Conservation (phyloP, 2,797 vertebrate species). For the Trachops cirrhosus region DNA sequence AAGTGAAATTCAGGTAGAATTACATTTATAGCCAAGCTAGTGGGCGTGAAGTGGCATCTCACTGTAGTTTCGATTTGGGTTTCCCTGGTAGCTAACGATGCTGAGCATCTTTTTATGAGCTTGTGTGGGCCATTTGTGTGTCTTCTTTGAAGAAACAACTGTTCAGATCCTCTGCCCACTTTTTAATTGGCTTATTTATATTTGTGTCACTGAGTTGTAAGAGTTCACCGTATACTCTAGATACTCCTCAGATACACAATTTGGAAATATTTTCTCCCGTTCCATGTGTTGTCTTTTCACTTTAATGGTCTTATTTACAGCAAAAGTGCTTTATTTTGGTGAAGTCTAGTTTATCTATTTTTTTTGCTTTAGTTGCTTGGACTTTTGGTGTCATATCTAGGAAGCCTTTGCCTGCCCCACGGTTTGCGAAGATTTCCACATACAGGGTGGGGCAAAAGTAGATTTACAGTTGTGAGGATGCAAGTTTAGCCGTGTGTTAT, state of each 20-base stretch:
- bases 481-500: not conserved
- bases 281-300: not conserved
- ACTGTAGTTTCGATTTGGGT: not conserved
- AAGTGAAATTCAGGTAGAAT: not conserved
- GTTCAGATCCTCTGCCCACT: not conserved
- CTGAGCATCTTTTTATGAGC: not conserved
- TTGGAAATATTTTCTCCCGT: not conserved
- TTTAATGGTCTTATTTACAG: not conserved
- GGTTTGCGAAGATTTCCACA: not conserved
- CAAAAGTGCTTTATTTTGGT: not conserved
- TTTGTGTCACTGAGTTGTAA: not conserved
- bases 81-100: not conserved
- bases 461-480: not conserved
- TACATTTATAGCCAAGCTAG: not conserved
- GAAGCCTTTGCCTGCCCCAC: not conserved
- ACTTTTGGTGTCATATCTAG: not conserved
- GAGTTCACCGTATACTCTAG: not conserved
- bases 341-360: not conserved
- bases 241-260: not conserved
- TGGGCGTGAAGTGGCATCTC: not conserved
- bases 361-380: not conserved
- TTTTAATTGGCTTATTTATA: not conserved
- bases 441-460: not conserved
- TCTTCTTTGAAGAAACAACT: not conserved
- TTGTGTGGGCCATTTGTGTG: not conserved